Evolutionary conservation across 2,797 vertebrate species (phyloP).

Genomic region (Sebastes steindachneri): DNA sequence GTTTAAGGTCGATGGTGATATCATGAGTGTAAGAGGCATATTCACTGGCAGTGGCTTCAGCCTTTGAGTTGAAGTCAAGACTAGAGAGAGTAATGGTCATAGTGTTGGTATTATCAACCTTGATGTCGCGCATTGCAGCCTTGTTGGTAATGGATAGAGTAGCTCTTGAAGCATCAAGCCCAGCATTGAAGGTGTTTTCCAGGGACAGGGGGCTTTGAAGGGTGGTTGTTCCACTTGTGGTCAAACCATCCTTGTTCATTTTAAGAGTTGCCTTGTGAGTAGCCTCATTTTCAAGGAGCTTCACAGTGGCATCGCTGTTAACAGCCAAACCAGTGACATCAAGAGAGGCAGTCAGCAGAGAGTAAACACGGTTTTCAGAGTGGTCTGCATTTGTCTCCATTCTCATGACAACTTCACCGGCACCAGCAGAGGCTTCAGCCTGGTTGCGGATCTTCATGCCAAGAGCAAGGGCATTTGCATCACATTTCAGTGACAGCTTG

Average conservation of each 20-base stretch:
- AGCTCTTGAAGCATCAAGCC: constrained; percentile 82
- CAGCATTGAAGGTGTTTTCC: constrained; percentile 86
- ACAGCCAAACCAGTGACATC: constrained; percentile 85
- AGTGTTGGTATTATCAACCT: constrained; percentile 84
- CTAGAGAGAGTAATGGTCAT: constrained; percentile 83
- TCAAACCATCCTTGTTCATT: constrained; percentile 85
- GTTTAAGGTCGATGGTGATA: constrained; percentile 85
- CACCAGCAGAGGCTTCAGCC: constrained; percentile 83
- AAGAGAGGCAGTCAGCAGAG: constrained; percentile 83
- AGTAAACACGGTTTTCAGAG: constrained; percentile 78
- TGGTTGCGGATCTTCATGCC: constrained; percentile 83
- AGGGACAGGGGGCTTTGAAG: constrained; percentile 86
- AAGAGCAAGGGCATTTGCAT: constrained; percentile 81
- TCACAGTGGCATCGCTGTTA: constrained; percentile 84
- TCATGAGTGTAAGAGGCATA: constrained; percentile 87
- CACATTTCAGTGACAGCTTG: constrained; percentile 85
- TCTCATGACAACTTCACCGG: constrained; percentile 79
- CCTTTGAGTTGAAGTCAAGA: constrained; percentile 85
- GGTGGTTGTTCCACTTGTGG: constrained; percentile 85
- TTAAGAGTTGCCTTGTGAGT: constrained; percentile 87
- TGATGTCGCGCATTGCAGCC: constrained; percentile 82
- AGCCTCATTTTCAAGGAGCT: constrained; percentile 83
- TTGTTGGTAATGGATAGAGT: constrained; percentile 83
- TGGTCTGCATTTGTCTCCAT: constrained; percentile 85
- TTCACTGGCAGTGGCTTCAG: constrained; percentile 80